Evolutionary conservation across 2,797 vertebrate genomes (phyloP).

Genomic region (Melanotaenia trifasciata): DNA sequence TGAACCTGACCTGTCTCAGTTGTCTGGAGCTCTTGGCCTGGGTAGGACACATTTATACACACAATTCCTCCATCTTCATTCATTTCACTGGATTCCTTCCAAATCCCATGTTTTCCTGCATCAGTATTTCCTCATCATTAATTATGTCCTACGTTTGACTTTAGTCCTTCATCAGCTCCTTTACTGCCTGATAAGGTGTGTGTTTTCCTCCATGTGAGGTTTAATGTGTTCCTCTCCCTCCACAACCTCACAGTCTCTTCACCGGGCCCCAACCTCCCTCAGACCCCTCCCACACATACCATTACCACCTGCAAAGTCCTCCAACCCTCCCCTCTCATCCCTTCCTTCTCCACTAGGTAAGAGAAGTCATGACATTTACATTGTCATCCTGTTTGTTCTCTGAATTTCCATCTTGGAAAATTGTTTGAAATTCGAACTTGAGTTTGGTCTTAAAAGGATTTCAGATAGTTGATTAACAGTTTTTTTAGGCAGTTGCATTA

Average conservation of each 20-base stretch:
- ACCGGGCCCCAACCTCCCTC: constrained; percentile 84
- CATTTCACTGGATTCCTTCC: background rate
- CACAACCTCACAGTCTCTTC: constrained; percentile 76
- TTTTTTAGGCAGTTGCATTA: background rate
- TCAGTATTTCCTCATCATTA: background rate
- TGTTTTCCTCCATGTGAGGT: constrained; percentile 51
- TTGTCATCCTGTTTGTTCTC: background rate
- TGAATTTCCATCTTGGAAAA: background rate
- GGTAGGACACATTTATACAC: constrained; percentile 73
- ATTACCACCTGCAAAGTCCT: constrained; percentile 87
- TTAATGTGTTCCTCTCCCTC: constrained; percentile 70
- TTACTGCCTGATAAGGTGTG: constrained; percentile 21
- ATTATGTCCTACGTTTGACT: background rate
- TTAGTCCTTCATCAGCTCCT: background rate
- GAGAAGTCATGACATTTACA: constrained; percentile 37
- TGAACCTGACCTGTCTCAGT: constrained; percentile 80
- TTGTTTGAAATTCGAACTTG: background rate
- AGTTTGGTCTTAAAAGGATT: background rate
- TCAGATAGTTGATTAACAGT: background rate
- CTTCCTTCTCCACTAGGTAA: constrained; percentile 87
- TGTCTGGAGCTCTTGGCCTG: constrained; percentile 69
- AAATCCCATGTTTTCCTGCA: background rate
- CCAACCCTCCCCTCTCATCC: constrained; percentile 82
- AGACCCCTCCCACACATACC: constrained; percentile 87
- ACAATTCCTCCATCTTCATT: background rate